Evolutionary conservation across 2,797 vertebrate species (phyloP).

Genomic region (Lepilemur ruficaudatus): DNA sequence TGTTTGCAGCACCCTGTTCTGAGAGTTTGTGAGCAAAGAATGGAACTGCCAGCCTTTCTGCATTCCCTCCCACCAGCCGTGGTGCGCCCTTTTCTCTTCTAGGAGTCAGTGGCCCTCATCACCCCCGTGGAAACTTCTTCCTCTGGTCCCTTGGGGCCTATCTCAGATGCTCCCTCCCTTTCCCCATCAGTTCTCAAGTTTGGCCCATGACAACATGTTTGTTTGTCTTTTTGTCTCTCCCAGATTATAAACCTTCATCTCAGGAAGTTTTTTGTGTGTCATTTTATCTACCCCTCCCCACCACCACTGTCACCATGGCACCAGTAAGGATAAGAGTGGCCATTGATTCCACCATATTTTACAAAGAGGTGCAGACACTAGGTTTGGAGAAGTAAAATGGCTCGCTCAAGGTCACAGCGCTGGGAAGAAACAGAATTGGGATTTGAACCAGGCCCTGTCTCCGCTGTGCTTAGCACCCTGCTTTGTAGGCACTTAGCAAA

Average conservation of each 20-base stretch:
- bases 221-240: not conserved
- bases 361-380: not conserved
- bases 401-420: not conserved
- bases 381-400: not conserved
- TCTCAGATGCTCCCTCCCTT: not conserved
- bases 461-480: not conserved
- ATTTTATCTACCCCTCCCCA: not conserved
- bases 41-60: not conserved
- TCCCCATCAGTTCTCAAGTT: not conserved
- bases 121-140: not conserved
- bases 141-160: not conserved
- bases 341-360: not conserved
- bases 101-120: not conserved
- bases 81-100: not conserved
- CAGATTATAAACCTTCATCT: not conserved
- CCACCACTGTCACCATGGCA: not conserved
- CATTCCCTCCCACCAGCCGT: not conserved
- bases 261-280: not conserved
- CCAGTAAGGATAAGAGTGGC: not conserved
- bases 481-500: conserved; percentile 42
- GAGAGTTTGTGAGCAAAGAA: not conserved
- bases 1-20: not conserved
- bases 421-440: not conserved
- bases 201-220: fast-evolving
- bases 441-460: conserved; percentile 27